Evolutionary conservation across 2,888 invertebrate species (phyloP).

Genomic region (Diabrotica balteata): DNA sequence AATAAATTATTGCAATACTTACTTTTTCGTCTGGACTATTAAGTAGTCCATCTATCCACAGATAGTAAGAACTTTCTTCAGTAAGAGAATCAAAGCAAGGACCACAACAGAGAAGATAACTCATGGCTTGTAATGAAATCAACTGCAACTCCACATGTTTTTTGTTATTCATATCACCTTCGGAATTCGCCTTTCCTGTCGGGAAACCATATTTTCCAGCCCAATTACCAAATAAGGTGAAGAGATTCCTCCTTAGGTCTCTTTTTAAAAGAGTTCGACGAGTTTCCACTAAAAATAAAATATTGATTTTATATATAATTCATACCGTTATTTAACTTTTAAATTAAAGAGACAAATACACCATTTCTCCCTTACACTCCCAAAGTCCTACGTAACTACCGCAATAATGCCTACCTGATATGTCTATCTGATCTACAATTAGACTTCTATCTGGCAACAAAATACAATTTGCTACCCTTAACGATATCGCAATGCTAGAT

Average conservation of each 20-base stretch:
- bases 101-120: constrained; percentile 93
- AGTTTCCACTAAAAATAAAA: constrained; percentile 76
- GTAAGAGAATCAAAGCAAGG: constrained; percentile 89
- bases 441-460: too few species aligned
- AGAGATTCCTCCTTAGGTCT: constrained; percentile 85
- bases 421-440: too few species aligned
- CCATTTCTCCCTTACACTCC: too few species aligned
- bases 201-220: constrained; percentile 85
- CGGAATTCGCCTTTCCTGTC: constrained; percentile 56
- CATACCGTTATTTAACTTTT: too few species aligned
- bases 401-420: too few species aligned
- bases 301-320: neutral
- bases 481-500: too few species aligned
- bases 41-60: constrained; percentile 92
- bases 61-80: constrained; percentile 92
- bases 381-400: too few species aligned
- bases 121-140: constrained; percentile 83
- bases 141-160: constrained; percentile 62
- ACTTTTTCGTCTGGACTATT: constrained; percentile 88
- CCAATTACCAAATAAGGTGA: constrained; percentile 93
- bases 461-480: too few species aligned
- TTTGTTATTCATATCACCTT: constrained; percentile 48
- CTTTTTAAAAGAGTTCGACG: constrained; percentile 85
- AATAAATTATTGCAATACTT: constrained; percentile 29
- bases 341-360: too few species aligned